Base-by-base conservation (phyloP, 2,113 vertebrate genomes). In the Poeciliopsis retropinna region DNA sequence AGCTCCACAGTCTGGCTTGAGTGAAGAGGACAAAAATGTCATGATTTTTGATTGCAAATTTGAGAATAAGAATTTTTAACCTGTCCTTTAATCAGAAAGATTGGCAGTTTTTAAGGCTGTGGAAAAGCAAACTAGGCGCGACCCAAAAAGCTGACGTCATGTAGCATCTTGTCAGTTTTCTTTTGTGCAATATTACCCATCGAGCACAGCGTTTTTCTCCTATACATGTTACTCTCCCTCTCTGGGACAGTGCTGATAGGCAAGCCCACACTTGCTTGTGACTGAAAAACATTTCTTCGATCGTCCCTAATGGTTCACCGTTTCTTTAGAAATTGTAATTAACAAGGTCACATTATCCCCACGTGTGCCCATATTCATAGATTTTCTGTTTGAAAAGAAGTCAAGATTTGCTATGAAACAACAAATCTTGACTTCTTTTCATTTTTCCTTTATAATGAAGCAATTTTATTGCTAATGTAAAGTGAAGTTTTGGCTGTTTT, bases 401-500 rank as follows among this genome's bases (percentile, higher is more conserved):
- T 37, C 34, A 12, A 12, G 2, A 37, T 12, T 39, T 27, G 71
- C 80, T 78, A 51, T 69, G n/a, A 69, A 89, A 80, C 44, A 37
- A 70, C 44, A 37, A 68, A 19, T 47, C 44, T 30, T 60, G 12
- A 34, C 9, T 54, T 51, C 31, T 8, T 63, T 60, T 69, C 37
- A 10, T 71, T 64, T 69, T 64, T 70, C 44, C 63, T 30, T 64
- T 41, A 75, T 73, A 72, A 85, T 78, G 67, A 61, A 2, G 0
- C 28, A 22, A 12, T 63, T 63, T 75, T 82, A 65, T 76, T 51
- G 28, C 44, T 81, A 84, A 88, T 83, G 64, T 29, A 60, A 84
- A 85, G 81, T 74, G 62, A 85, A 62, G 80, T 61, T 80, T 85
- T 70, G 67, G 62, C 67, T 80, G 75, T 78, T 85, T 81, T 57